Conservation (phyloP, 2,113 vertebrate species). For the Xyliphius kryptos region DNA sequence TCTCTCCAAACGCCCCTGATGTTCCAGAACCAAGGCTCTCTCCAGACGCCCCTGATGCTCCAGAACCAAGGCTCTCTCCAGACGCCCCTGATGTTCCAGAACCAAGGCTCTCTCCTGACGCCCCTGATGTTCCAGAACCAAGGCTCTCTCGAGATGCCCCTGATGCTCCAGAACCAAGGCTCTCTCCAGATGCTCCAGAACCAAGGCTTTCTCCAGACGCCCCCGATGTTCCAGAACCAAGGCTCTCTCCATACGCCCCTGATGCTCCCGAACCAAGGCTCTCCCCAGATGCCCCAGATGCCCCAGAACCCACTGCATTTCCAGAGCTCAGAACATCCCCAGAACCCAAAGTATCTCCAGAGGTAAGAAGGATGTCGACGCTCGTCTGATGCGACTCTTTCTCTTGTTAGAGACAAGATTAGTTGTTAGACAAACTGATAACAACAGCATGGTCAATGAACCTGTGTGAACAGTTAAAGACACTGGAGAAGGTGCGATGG, state of each 20-base stretch:
- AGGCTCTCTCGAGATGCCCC: too few species aligned
- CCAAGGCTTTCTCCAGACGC: constrained; percentile 3
- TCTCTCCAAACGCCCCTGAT: too few species aligned
- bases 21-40: too few species aligned
- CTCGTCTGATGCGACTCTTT: constrained; percentile 67
- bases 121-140: too few species aligned
- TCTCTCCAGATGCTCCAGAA: constrained; percentile 42
- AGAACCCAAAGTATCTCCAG: constrained; percentile 41
- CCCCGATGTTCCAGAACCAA: neutral
- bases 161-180: too few species aligned
- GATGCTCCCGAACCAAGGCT: constrained; percentile 27
- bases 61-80: too few species aligned
- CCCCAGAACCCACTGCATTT: constrained; percentile 38
- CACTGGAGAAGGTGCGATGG: constrained; percentile 39
- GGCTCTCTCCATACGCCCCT: neutral
- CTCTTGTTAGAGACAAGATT: constrained; percentile 76
- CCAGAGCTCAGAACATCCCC: constrained; percentile 51
- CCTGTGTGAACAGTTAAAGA: constrained; percentile 30
- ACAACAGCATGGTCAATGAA: constrained; percentile 46
- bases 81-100: constrained; percentile 38
- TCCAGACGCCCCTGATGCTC: too few species aligned
- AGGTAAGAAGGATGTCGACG: constrained; percentile 60
- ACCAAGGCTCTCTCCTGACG: too few species aligned
- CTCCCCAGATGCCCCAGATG: constrained; percentile 46
- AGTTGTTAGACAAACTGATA: constrained; percentile 61